These are phyloP conservation scores for Drosophila kanapiae DNA, from an alignment of 1,140 invertebrate genomes.

Conservation along the genomic window DNA sequence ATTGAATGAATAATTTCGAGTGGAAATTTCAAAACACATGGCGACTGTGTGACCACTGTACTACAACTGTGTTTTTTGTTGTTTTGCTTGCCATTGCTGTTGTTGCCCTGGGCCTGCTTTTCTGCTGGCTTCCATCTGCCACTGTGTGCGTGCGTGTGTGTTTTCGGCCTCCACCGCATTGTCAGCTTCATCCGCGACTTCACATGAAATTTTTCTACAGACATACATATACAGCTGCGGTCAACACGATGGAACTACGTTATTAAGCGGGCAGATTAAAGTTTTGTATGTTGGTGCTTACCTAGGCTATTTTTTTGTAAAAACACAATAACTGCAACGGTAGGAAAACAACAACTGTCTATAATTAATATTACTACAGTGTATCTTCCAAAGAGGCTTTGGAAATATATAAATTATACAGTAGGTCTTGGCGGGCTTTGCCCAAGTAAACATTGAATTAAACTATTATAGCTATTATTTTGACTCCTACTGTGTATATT, in stretches of 20 bases:
- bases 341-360: neutral
- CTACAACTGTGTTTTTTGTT: slow-evolving; percentile 25
- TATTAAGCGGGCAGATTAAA: neutral
- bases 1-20: slow-evolving; percentile 4
- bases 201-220: slow-evolving; percentile 59
- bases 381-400: too few relatives aligned
- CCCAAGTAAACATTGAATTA: too few relatives aligned
- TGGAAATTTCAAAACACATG: slow-evolving; percentile 29
- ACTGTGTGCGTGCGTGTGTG: slow-evolving; percentile 36
- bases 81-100: slow-evolving; percentile 35
- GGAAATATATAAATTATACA: neutral
- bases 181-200: slow-evolving; percentile 65
- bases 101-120: slow-evolving; percentile 61
- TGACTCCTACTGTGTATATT: slow-evolving; percentile 23
- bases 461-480: neutral
- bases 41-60: slow-evolving; percentile 28
- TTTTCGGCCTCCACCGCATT: slow-evolving; percentile 72
- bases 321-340: neutral
- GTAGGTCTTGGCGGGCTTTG: neutral
- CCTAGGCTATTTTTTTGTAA: neutral
- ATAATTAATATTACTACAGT: neutral
- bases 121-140: slow-evolving; percentile 47
- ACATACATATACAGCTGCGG: slow-evolving; percentile 22
- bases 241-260: neutral
- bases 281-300: too few relatives aligned